Base-by-base conservation (phyloP, 2,797 vertebrate species). In the Brachyrhaphis roseni region DNA sequence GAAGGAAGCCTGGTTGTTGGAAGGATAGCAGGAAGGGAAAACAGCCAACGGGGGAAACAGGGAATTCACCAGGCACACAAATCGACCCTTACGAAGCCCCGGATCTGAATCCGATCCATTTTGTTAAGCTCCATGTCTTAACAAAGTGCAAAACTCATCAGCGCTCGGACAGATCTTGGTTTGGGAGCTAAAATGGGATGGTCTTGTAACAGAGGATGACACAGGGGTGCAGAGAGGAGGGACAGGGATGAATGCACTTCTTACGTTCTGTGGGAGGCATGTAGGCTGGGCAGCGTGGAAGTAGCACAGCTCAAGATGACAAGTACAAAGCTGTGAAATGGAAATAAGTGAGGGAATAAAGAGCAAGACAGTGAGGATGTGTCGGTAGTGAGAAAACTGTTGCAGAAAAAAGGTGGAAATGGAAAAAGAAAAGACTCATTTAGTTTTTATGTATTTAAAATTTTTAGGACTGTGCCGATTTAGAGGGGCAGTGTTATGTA, bases 51-150 rank as follows among this genome's bases (percentile, higher is more conserved):
- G 83, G 86, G 86, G 78, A 85, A 82, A 87, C 80, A 23, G 86
- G 87, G 86, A 83, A 87, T 80, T 83, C 86, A 92, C 79, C 86
- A 88, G 72, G 84, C 89, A 87, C 86, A 86, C 78, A 79, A 86
- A 78, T 86, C 4, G 16, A 88, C 83, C 77, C 77, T 57, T 78
- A 68, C 76, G 81, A 86, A 87, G 74, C 76, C 80, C 78, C 49
- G 85, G 88, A 91, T 93, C 90, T 75, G 85, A 87, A 74, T 68
- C 41, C 0, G 78, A 93, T 90, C 91, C 87, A 78, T 80, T 85
- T 91, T 92, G 93, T 93, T 92, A 93, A 94, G 93, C 72, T 77
- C 78, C 62, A 4, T 23, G 89, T 84, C 91, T 94, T 94, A 95
- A 94, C 93, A 92, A 91, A 89, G 76, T 80, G 88, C 90, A 92